Conservation (phyloP, 37 sponge, comb jelly and placozoan genomes). For the Tethya wilhelma region DNA sequence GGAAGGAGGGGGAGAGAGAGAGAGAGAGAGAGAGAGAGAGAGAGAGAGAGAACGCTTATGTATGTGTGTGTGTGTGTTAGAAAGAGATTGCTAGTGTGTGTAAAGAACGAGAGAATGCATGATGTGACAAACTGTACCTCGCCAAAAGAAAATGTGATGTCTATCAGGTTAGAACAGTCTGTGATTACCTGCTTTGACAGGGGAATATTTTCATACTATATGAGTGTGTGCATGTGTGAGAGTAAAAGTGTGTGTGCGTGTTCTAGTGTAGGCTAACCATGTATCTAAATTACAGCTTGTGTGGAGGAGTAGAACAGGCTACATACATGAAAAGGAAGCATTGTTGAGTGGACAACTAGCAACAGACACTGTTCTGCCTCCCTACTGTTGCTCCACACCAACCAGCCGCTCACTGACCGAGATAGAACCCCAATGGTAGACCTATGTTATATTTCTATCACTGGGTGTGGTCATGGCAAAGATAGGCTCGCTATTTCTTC, state of each 20-base stretch:
- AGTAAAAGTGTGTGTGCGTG: too few relatives aligned
- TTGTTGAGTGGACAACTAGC: too few relatives aligned
- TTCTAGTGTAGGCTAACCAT: too few relatives aligned
- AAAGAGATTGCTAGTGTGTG: slow-evolving; percentile 10
- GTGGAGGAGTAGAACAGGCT: too few relatives aligned
- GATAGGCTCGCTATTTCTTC: background rate
- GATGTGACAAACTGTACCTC: background rate
- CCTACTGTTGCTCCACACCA: too few relatives aligned
- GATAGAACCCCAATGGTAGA: too few relatives aligned
- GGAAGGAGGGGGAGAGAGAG: slow-evolving; percentile 18
- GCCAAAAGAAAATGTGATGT: slow-evolving; percentile 24
- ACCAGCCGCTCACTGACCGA: too few relatives aligned
- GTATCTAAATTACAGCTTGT: too few relatives aligned
- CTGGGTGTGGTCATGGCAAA: too few relatives aligned
- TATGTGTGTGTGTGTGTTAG: slow-evolving; percentile 8
- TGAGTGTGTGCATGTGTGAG: background rate
- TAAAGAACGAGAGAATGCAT: background rate
- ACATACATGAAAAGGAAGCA: too few relatives aligned
- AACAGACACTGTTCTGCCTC: too few relatives aligned
- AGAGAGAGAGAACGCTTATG: slow-evolving; percentile 10
- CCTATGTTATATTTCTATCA: too few relatives aligned
- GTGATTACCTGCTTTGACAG: background rate
- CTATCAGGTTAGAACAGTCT: slow-evolving; percentile 8
- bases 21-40: slow-evolving; percentile 35
- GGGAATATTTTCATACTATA: slow-evolving; percentile 9